Percentiles rank a stretch among this genome's conserved stretches.
Evolutionary conservation across 2,888 invertebrate species (phyloP).

Genomic region (Ophion ellenae): DNA sequence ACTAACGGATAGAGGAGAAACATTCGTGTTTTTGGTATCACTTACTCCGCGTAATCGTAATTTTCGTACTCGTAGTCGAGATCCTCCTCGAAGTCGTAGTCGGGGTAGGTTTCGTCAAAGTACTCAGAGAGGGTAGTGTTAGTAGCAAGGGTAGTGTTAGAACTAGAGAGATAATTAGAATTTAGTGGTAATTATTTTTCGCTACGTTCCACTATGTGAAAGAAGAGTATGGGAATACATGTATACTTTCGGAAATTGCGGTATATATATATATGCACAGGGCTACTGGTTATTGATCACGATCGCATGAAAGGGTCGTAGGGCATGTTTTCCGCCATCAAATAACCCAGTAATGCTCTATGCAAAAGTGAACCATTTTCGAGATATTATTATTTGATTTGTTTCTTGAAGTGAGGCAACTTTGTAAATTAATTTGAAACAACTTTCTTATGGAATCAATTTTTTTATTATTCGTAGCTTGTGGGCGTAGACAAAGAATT

Average conservation of each 20-base stretch:
- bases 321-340: no score
- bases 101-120: conserved; percentile 80
- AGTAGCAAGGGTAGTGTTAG: conserved; percentile 82
- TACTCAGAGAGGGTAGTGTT: conserved; percentile 80
- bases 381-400: no score
- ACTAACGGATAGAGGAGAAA: conserved; percentile 14
- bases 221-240: not conserved
- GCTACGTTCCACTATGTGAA: conserved; percentile 20
- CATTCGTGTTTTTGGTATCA: conserved; percentile 59
- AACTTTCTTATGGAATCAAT: no score
- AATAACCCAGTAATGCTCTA: no score
- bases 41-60: conserved; percentile 82
- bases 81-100: conserved; percentile 82
- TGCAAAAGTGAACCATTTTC: no score
- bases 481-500: no score
- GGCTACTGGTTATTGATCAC: no score
- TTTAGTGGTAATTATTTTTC: conserved; percentile 25
- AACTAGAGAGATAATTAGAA: conserved; percentile 73
- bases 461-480: no score
- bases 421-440: no score
- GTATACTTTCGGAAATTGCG: not conserved
- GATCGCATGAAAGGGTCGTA: no score
- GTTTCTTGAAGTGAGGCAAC: no score
- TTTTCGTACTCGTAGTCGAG: conserved; percentile 81
- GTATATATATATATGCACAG: not conserved